A percentile compares a stretch with the other conserved stretches of the same genome.
phyloP scores from a whole-genome alignment of 2,113 vertebrate genomes.

The Ptyas mucosa region DNA sequence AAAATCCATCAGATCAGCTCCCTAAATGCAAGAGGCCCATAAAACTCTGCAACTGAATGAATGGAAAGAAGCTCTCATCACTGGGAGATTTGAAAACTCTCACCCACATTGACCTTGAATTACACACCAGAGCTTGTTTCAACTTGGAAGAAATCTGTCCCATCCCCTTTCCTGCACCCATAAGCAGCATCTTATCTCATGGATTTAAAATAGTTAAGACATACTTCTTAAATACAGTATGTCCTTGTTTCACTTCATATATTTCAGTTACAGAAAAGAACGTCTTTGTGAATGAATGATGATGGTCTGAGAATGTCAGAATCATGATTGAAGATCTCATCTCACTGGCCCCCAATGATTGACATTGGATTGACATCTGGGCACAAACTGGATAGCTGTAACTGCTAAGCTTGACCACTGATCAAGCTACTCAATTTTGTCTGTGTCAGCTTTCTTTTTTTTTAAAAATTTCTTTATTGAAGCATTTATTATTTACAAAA shows the following conservation, averaged over 20 bases:
- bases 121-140: not conserved
- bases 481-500: too few relatives aligned
- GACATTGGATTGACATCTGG: not conserved
- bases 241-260: not conserved
- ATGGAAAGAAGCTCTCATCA: not conserved
- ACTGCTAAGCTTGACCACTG: not conserved
- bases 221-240: not conserved
- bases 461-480: too few relatives aligned
- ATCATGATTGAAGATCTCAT: not conserved
- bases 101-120: not conserved
- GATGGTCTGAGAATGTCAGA: not conserved
- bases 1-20: not conserved
- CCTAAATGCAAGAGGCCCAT: not conserved
- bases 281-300: not conserved
- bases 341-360: not conserved
- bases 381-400: not conserved
- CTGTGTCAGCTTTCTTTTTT: not conserved
- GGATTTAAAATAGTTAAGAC: not conserved
- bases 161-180: not conserved
- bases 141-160: not conserved
- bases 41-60: not conserved
- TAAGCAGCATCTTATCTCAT: not conserved
- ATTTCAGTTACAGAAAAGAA: not conserved
- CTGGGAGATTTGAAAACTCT: not conserved
- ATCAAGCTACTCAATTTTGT: not conserved